Evolutionary conservation across 2,888 invertebrate species (phyloP).

Genomic region (Lottia scabra): DNA sequence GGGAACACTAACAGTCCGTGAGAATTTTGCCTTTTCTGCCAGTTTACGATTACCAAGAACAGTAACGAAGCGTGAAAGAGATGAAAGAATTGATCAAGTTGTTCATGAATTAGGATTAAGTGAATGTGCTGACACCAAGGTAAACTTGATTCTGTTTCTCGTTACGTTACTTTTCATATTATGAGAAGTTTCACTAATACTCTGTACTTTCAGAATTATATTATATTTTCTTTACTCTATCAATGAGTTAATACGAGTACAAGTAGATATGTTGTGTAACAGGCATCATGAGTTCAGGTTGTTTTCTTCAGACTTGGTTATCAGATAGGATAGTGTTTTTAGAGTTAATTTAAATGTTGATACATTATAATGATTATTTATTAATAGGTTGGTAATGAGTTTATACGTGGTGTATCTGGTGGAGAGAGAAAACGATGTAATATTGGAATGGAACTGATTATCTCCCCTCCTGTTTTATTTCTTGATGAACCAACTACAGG

Average conservation of each 20-base stretch:
- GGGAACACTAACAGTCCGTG: constrained; percentile 67
- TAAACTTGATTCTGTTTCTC: constrained; percentile 22
- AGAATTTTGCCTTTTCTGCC: constrained; percentile 68
- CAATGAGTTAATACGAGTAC: too few relatives aligned
- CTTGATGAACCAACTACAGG: constrained; percentile 70
- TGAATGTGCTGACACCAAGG: constrained; percentile 65
- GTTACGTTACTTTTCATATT: too few relatives aligned
- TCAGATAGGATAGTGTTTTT: too few relatives aligned
- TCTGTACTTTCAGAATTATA: too few relatives aligned
- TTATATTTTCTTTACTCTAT: too few relatives aligned
- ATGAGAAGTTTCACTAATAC: too few relatives aligned
- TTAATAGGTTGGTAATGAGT: constrained; percentile 69
- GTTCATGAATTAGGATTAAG: constrained; percentile 65
- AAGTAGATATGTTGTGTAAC: too few relatives aligned
- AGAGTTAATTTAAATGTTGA: neutral
- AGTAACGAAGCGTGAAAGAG: constrained; percentile 42
- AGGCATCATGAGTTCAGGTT: too few relatives aligned
- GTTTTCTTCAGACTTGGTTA: too few relatives aligned
- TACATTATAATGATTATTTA: constrained; percentile 11
- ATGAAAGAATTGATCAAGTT: constrained; percentile 54
- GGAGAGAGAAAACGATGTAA: constrained; percentile 69
- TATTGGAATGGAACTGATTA: constrained; percentile 70
- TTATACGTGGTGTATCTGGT: constrained; percentile 69
- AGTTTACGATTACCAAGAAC: constrained; percentile 58
- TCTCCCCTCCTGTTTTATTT: constrained; percentile 66